phyloP scores from a whole-genome alignment of 2,888 invertebrate genomes.

The Dryobota labecula region DNA sequence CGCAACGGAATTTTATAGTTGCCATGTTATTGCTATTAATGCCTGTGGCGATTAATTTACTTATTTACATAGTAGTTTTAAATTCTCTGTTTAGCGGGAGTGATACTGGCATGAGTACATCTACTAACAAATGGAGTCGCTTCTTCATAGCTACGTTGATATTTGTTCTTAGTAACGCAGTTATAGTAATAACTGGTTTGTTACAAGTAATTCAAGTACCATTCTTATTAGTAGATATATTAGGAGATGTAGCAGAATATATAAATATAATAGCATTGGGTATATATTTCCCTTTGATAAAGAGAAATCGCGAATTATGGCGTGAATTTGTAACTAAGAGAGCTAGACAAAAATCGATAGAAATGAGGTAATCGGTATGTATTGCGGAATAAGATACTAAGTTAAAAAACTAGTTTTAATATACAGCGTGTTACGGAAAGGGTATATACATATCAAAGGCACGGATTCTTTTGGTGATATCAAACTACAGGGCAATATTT shows the following conservation, averaged over 20 bases:
- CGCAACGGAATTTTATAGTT: neutral
- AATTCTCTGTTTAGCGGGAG: conserved; percentile 1
- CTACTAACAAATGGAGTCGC: conserved; percentile 25
- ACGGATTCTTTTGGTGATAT: too few relatives aligned
- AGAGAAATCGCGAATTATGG: conserved; percentile 7
- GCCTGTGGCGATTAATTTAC: neutral
- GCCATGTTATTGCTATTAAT: neutral
- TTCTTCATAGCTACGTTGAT: conserved; percentile 24
- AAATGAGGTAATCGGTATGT: neutral
- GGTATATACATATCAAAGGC: too few relatives aligned
- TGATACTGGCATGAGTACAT: too few relatives aligned
- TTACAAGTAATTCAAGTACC: neutral
- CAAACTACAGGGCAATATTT: too few relatives aligned
- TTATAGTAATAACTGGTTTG: neutral
- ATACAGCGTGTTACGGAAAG: too few relatives aligned
- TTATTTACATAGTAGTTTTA: neutral
- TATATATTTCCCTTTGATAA: neutral
- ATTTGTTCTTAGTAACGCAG: conserved; percentile 19
- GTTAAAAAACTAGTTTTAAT: neutral
- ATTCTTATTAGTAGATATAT: neutral
- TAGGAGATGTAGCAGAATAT: neutral
- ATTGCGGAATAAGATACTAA: neutral
- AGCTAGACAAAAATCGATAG: neutral
- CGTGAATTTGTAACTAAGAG: conserved; percentile 1
- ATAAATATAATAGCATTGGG: neutral